phyloP scores from a whole-genome alignment of 2,113 vertebrate species.

The Plectropomus leopardus region DNA sequence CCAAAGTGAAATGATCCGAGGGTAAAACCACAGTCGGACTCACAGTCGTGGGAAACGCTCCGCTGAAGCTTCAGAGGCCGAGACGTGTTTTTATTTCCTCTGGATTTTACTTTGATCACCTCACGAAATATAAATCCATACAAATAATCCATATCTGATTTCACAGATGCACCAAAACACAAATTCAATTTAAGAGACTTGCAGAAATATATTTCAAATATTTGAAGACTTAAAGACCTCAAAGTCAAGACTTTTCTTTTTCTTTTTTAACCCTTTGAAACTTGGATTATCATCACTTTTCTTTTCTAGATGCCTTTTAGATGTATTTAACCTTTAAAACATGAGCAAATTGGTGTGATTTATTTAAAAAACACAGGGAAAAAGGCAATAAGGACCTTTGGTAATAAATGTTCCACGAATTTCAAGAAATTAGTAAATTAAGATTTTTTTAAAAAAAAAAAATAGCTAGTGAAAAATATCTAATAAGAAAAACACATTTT shows the following conservation, averaged over 20 bases:
- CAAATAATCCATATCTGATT: not conserved
- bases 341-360: too few relatives aligned
- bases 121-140: not conserved
- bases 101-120: not conserved
- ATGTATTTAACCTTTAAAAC: too few relatives aligned
- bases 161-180: not conserved
- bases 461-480: too few relatives aligned
- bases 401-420: too few relatives aligned
- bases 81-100: conserved; percentile 1
- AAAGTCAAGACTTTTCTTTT: not conserved
- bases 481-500: too few relatives aligned
- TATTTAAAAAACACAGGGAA: too few relatives aligned
- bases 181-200: not conserved
- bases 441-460: too few relatives aligned
- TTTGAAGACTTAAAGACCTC: conserved; percentile 2
- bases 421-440: too few relatives aligned
- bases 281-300: too few relatives aligned
- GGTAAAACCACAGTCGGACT: conserved; percentile 59
- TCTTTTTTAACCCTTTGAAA: too few relatives aligned
- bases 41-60: conserved; percentile 44
- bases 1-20: conserved; percentile 47
- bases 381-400: too few relatives aligned
- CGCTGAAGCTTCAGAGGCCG: not conserved
- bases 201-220: not conserved
- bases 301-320: too few relatives aligned